Evolutionary conservation across 1,140 invertebrate species (phyloP), one percentile per base, ranked within the genome.

Genomic region (Leptopilina boulardi): DNA sequence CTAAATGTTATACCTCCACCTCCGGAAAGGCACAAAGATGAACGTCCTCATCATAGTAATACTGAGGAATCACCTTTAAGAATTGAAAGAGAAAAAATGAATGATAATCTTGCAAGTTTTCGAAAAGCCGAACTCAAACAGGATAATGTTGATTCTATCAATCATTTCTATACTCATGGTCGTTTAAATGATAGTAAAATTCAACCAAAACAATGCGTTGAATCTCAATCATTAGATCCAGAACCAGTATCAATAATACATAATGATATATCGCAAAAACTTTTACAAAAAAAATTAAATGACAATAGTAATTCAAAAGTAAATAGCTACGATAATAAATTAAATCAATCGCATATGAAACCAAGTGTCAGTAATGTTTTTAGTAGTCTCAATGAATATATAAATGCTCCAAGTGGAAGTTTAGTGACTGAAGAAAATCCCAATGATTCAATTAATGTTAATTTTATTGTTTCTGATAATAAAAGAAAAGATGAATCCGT

Each of bases 311-410:
- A 77, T 47, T 71, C 78, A n/a, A 86, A 87, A 56, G 77, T 85
- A 21, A 90, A 89, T 51, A 89, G 85, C 78, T 91, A 90, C 15
- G 88, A 88, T 41, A 89, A 90, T 30, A 90, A 88, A 72, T 76
- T 90, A 23, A 91, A 90, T 70, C 89, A 91, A 38, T 80, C 87
- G 10, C 89, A 87, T 75, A 81, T 86, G 1, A 92, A 92, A 73
- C 92, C 92, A 77, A 92, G 91, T 34, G 92, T 92, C 19, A 92
- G 91, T 59, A 93, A 94, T 85, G 93, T 94, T 26, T 94, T 94
- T 81, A 93, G 91, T 79, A 94, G 93, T 83, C 87, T 94, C n/a
- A 93, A 93, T 59, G 93, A 94, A 34, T 94, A 93, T 82, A 90
- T 93, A 41, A 93, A 92, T 80, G 86, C 88, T 23, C 85, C 90